A percentile compares a stretch with the other conserved stretches of the same genome.
Evolutionary conservation across 2,797 vertebrate species (phyloP).

Genomic region (Dendrocincla fuliginosa): DNA sequence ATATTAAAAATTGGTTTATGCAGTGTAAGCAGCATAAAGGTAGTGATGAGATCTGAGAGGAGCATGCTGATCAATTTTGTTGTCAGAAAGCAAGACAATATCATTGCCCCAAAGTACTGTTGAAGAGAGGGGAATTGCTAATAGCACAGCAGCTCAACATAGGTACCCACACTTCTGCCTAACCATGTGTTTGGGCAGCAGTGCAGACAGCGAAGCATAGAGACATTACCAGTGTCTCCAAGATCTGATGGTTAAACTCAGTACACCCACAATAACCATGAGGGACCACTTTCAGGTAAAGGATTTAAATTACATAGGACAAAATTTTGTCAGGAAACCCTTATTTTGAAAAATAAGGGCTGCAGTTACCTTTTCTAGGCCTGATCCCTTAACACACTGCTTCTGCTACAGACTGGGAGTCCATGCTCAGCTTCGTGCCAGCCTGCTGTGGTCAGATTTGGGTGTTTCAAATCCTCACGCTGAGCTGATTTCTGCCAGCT

Average conservation of each 20-base stretch:
- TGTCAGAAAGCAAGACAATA: not conserved
- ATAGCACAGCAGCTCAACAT: not conserved
- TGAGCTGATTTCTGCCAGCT: not conserved
- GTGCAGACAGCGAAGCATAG: rapidly evolving
- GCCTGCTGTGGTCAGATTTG: not conserved
- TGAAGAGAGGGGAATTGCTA: not conserved
- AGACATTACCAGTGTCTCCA: rapidly evolving
- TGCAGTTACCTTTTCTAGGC: rapidly evolving
- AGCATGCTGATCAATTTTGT: not conserved
- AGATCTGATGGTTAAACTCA: not conserved
- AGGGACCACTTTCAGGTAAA: not conserved
- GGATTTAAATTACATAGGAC: not conserved
- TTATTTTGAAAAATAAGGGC: not conserved
- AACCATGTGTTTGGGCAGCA: not conserved
- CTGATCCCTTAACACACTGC: not conserved
- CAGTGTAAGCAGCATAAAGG: not conserved
- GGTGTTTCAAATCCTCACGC: not conserved
- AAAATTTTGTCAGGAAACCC: not conserved
- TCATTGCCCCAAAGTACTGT: not conserved
- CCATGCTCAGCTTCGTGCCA: rapidly evolving
- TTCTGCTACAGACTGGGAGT: not conserved
- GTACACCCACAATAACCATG: not conserved
- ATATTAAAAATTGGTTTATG: not conserved
- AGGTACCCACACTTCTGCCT: not conserved
- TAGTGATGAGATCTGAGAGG: not conserved